Conservation (phyloP, 2,797 vertebrate species). For the Ctenopoma multispine region DNA sequence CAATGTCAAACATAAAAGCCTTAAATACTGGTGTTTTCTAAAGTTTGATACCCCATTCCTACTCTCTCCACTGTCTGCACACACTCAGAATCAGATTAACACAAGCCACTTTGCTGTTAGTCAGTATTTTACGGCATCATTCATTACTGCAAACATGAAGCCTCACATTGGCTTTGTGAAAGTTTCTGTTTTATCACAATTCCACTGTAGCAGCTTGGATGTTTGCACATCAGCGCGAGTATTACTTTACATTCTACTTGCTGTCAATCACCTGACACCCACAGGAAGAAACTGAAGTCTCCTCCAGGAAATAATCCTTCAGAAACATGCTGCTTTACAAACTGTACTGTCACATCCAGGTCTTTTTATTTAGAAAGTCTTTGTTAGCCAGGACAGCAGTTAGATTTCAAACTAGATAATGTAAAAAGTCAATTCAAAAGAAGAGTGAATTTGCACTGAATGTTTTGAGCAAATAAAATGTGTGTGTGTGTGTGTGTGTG, state of each 20-base stretch:
- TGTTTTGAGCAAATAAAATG: constrained; percentile 1
- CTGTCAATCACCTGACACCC: constrained; percentile 75
- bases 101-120: constrained; percentile 7
- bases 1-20: not conserved
- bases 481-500: not conserved
- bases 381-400: constrained; percentile 49
- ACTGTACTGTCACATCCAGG: constrained; percentile 65
- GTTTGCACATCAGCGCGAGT: constrained; percentile 46
- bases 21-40: not conserved
- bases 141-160: constrained; percentile 21
- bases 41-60: not conserved
- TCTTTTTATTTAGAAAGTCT: constrained; percentile 57
- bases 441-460: constrained; percentile 5
- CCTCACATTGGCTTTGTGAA: constrained; percentile 33
- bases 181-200: constrained; percentile 46
- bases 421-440: not conserved
- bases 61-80: not conserved
- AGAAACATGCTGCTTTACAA: constrained; percentile 72
- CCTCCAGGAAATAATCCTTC: constrained; percentile 63
- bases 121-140: not conserved
- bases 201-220: constrained; percentile 24
- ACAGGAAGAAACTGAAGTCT: constrained; percentile 66
- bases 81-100: constrained; percentile 7
- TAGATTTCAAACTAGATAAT: constrained; percentile 25
- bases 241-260: constrained; percentile 59